Conservation (phyloP, 2,797 vertebrate species). For the Neopelma chrysocephalum region DNA sequence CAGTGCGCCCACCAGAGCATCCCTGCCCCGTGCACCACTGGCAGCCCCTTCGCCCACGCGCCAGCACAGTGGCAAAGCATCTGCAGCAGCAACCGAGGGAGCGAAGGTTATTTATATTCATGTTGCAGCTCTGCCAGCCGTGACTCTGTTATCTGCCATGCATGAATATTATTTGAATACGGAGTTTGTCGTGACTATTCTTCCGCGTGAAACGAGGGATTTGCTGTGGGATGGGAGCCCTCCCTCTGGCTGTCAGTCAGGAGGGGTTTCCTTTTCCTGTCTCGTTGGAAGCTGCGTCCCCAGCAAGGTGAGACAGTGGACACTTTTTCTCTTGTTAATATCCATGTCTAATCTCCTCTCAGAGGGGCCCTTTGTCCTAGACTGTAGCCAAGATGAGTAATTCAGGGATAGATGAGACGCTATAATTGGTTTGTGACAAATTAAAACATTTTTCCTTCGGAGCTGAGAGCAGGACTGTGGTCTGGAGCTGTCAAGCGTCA, state of each 20-base stretch:
- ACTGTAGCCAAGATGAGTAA: slow-evolving; percentile 70
- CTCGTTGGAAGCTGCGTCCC: slow-evolving; percentile 30
- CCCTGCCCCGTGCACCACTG: rapidly evolving
- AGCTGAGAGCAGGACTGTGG: slow-evolving; percentile 67
- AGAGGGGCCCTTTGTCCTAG: slow-evolving; percentile 71
- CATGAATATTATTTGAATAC: slow-evolving; percentile 53
- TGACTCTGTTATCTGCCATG: slow-evolving; percentile 60
- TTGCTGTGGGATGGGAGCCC: slow-evolving; percentile 59
- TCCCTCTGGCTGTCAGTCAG: slow-evolving; percentile 62
- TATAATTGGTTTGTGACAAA: slow-evolving; percentile 74
- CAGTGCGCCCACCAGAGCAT: neutral
- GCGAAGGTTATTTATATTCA: slow-evolving; percentile 50
- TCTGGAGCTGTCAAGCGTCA: slow-evolving; percentile 64
- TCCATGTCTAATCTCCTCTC: slow-evolving; percentile 72
- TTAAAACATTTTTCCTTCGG: slow-evolving; percentile 68
- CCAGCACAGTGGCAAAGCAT: rapidly evolving
- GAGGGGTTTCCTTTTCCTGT: slow-evolving; percentile 68
- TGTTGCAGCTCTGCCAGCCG: slow-evolving; percentile 48
- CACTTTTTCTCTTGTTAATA: slow-evolving; percentile 72
- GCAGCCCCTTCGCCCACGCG: neutral
- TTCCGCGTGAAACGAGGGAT: slow-evolving; percentile 53
- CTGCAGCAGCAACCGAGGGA: neutral
- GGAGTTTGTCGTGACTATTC: slow-evolving; percentile 60
- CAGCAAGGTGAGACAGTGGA: slow-evolving; percentile 72
- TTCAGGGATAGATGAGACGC: slow-evolving; percentile 72